These are phyloP conservation scores for Lophochroa leadbeateri DNA, from an alignment of 2,113 vertebrate genomes.

Conservation along the genomic window DNA sequence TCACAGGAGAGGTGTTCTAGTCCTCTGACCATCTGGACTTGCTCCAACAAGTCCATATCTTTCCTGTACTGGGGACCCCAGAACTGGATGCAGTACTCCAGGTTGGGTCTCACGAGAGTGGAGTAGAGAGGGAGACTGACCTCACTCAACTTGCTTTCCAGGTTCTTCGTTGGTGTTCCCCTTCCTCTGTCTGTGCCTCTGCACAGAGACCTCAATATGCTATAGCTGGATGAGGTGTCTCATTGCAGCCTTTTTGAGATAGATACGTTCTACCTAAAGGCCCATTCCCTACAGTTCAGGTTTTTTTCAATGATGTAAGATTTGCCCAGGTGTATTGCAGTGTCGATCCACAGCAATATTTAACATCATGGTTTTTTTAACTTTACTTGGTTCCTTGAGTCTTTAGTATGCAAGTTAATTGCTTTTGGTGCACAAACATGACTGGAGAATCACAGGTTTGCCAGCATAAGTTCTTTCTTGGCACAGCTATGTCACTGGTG, in stretches of 20 bases:
- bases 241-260: neutral
- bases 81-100: neutral
- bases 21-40: neutral
- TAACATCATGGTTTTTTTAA: neutral
- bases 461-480: neutral
- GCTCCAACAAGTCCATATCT: neutral
- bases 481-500: neutral
- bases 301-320: neutral
- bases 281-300: neutral
- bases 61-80: neutral
- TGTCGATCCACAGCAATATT: neutral
- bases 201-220: neutral
- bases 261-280: neutral
- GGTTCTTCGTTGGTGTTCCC: neutral
- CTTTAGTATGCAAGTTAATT: neutral
- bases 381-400: neutral
- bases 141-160: neutral
- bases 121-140: neutral
- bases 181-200: neutral
- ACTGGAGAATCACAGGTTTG: neutral
- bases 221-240: neutral
- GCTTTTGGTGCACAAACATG: neutral
- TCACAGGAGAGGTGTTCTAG: neutral
- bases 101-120: rapidly evolving
- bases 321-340: neutral